Evolutionary conservation across 2,888 invertebrate genomes (phyloP).

Genomic region (Lordiphosa andalusiaca): DNA sequence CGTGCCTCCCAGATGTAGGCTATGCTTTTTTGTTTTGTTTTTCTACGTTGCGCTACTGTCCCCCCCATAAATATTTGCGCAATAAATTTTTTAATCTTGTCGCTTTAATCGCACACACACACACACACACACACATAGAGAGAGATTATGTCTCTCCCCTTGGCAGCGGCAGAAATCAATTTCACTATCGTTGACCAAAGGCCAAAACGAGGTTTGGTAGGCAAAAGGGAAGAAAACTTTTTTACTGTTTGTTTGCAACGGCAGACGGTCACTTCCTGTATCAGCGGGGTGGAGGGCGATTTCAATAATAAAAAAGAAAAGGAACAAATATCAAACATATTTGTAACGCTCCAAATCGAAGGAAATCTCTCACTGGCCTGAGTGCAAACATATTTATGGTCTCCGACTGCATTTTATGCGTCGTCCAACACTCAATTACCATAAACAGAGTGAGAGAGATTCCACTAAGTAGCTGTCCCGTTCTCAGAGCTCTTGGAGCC

Average conservation of each 20-base stretch:
- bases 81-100: slow-evolving; percentile 81
- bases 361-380: slow-evolving; percentile 10
- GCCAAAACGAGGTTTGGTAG: slow-evolving; percentile 7
- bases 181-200: slow-evolving; percentile 68
- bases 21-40: slow-evolving; percentile 37
- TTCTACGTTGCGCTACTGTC: slow-evolving; percentile 38
- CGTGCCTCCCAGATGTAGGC: slow-evolving; percentile 55
- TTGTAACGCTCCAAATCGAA: slow-evolving; percentile 50
- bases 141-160: slow-evolving; percentile 42
- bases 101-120: slow-evolving; percentile 79
- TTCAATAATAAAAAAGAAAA: slow-evolving; percentile 50
- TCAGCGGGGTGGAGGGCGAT: not conserved
- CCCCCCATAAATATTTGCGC: slow-evolving; percentile 80
- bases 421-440: slow-evolving; percentile 75
- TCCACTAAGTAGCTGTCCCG: slow-evolving; percentile 32
- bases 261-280: slow-evolving; percentile 54
- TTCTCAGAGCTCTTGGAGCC: slow-evolving; percentile 34
- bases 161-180: slow-evolving; percentile 75
- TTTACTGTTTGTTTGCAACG: slow-evolving; percentile 49
- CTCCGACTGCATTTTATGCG: slow-evolving; percentile 67
- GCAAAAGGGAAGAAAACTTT: slow-evolving; percentile 26
- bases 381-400: slow-evolving; percentile 59
- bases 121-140: slow-evolving; percentile 14
- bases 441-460: slow-evolving; percentile 43
- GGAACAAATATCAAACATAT: slow-evolving; percentile 64